phyloP scores from a whole-genome alignment of 35 echinoderm and acorn worm genomes.

The Anneissia japonica region DNA sequence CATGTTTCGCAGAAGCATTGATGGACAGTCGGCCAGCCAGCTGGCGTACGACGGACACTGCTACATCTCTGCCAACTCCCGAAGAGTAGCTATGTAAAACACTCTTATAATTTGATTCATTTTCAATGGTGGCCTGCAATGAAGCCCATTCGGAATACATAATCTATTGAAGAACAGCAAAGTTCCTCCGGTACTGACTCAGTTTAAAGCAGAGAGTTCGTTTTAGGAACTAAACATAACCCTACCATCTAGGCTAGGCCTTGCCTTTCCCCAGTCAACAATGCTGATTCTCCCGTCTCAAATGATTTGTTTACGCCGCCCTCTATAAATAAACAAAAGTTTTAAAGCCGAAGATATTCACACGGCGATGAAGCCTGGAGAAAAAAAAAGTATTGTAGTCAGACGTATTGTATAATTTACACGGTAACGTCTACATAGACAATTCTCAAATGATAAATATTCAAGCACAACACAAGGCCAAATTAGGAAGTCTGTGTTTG shows the following conservation, averaged over 20 bases:
- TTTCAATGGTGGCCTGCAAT: conserved; percentile 60
- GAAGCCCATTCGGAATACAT: conserved; percentile 99
- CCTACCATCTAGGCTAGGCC: background rate
- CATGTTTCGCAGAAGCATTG: conserved; percentile 25
- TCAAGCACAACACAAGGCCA: too few relatives aligned
- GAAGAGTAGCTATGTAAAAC: conserved; percentile 75
- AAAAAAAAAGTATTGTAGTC: too few relatives aligned
- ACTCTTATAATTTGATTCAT: conserved; percentile 65
- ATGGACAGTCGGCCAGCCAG: conserved; percentile 48
- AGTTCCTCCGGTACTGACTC: background rate
- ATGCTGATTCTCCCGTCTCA: background rate
- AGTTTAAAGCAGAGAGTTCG: background rate
- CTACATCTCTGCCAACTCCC: conserved; percentile 77
- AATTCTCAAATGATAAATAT: too few relatives aligned
- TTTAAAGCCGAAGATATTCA: background rate
- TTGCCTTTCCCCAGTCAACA: too few relatives aligned
- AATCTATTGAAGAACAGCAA: background rate
- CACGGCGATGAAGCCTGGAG: too few relatives aligned
- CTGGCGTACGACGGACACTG: conserved; percentile 79
- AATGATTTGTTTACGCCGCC: background rate
- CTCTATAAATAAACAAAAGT: background rate
- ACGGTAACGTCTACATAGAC: background rate
- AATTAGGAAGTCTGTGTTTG: too few relatives aligned
- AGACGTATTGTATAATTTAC: background rate
- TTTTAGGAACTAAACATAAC: background rate